Evolutionary conservation across 2,113 vertebrate species (phyloP), one percentile per base, ranked within the genome.

Genomic region (Chelonoidis abingdonii): DNA sequence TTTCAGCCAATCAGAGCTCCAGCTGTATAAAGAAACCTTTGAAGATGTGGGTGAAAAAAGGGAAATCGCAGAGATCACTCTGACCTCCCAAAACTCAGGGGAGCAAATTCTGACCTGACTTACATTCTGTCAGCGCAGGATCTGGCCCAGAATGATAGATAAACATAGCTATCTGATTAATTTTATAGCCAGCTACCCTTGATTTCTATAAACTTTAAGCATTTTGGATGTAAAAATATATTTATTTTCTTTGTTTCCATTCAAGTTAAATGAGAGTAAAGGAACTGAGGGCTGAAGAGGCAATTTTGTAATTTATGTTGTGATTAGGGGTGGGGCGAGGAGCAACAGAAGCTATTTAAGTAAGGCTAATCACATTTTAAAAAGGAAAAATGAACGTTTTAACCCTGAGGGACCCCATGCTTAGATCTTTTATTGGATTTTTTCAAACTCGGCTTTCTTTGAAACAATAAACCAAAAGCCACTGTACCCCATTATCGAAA

Each of bases 381-480:
- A 90, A 87, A 84, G 10, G 52, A 10, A 3, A 91, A 5, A 54
- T 38, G 3, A 94, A 89, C 21, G 76, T 2, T 24, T 21, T 44
- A 83, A 25, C 41, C 75, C 25, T 78, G 41, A 78, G 44, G 31
- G 52, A 84, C 83, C 3, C 19, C 31, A 59, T 6, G 8, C 19
- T 56, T 85, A 89, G 56, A 82, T 52, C 2, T 93, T 89, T 86
- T 59, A 89, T 10, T 59, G 6, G 8, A n/a, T 14, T 2, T 29
- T 86, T 82, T 86, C 78, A 27, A 90, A 89, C 31, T 90, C 78
- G 83, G 50, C 24, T 95, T 94, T 86, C 72, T 75, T 86, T 95
- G 62, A 62, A 93, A 87, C 4, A 91, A 90, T 57, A 91, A 89
- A 91, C 53, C 41, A 69, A 90, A 47, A 87, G 35, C 24, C 44